Evolutionary conservation across 2,888 invertebrate genomes (phyloP).

Genomic region (Pterostichus niger): DNA sequence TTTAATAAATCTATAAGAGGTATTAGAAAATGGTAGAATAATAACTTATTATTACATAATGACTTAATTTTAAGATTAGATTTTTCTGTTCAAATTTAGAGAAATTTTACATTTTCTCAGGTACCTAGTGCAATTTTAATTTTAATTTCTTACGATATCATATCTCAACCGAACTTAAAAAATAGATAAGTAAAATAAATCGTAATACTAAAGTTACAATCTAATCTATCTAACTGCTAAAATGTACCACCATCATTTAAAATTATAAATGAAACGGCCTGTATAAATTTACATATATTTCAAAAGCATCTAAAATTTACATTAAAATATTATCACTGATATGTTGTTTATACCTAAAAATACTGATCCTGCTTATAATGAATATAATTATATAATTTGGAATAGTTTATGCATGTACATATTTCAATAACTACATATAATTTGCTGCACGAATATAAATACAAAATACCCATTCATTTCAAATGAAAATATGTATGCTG

Average conservation of each 20-base stretch:
- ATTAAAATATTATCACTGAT: slow-evolving; percentile 33
- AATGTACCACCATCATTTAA: slow-evolving; percentile 4
- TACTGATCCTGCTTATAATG: background rate
- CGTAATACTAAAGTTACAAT: background rate
- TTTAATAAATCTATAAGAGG: no score
- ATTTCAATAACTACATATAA: slow-evolving; percentile 8
- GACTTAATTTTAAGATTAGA: no score
- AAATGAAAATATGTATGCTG: slow-evolving; percentile 11
- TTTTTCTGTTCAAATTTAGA: no score
- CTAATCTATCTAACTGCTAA: background rate
- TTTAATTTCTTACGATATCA: no score
- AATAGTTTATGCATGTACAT: background rate
- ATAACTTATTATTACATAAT: no score
- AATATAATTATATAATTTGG: slow-evolving; percentile 4
- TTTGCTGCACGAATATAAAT: slow-evolving; percentile 7
- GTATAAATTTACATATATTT: slow-evolving; percentile 36
- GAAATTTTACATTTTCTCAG: no score
- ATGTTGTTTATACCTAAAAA: slow-evolving; percentile 24
- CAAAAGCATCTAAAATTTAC: slow-evolving; percentile 27
- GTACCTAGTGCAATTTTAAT: no score
- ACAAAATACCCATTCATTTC: background rate
- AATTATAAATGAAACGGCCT: slow-evolving; percentile 20
- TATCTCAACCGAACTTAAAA: background rate
- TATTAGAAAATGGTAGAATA: no score
- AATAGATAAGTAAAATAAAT: slow-evolving; percentile 9